phyloP scores from a whole-genome alignment of 2,888 invertebrate species.

The Halictus quadricinctus region DNA sequence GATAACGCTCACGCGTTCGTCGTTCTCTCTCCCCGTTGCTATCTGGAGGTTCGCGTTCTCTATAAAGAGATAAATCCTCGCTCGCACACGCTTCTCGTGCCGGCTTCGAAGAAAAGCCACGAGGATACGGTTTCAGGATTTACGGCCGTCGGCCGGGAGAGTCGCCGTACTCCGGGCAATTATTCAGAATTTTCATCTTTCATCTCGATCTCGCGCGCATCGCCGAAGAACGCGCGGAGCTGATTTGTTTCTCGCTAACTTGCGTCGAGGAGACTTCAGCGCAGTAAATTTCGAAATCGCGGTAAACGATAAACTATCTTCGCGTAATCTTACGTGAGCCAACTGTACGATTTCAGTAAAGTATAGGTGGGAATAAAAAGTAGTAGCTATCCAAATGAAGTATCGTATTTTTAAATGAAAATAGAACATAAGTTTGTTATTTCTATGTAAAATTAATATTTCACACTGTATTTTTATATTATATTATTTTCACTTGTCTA shows the following conservation, averaged over 20 bases:
- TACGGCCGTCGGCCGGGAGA: background rate
- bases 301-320: background rate
- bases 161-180: background rate
- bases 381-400: background rate
- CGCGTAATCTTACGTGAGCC: background rate
- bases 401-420: background rate
- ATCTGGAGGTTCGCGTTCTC: conserved; percentile 13
- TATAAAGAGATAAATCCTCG: conserved; percentile 37
- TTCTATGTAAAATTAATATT: background rate
- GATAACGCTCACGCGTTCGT: conserved; percentile 22
- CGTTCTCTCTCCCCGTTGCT: background rate
- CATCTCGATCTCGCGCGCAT: background rate
- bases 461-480: background rate
- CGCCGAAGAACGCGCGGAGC: background rate
- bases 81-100: background rate
- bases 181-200: conserved; percentile 28
- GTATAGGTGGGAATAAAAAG: no score
- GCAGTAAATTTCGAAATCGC: background rate
- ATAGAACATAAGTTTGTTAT: background rate
- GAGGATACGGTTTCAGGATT: conserved; percentile 20
- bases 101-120: conserved; percentile 6
- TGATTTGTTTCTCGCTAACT: background rate
- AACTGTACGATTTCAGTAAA: background rate
- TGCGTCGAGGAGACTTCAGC: background rate
- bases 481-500: no score